These are phyloP conservation scores for Manduca sexta DNA, from an alignment of 1,140 invertebrate genomes.

Conservation along the genomic window DNA sequence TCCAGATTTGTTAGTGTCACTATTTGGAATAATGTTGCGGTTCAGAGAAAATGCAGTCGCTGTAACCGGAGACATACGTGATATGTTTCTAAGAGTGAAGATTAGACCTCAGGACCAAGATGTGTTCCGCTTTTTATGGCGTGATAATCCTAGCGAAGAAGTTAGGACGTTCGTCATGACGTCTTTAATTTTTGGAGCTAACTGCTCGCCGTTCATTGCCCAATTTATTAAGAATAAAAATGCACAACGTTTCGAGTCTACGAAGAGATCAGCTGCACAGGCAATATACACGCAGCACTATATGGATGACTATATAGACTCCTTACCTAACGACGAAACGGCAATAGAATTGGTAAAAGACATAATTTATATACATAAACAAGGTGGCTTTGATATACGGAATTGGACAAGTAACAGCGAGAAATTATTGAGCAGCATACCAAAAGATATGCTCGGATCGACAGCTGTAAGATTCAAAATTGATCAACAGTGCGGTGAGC, in stretches of 20 bases:
- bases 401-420: slow-evolving; percentile 20
- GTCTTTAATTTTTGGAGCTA: slow-evolving; percentile 19
- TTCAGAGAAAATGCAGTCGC: no score
- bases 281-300: slow-evolving; percentile 34
- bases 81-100: no score
- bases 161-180: slow-evolving; percentile 14
- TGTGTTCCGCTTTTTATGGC: no score
- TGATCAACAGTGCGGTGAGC: slow-evolving; percentile 10
- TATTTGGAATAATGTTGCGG: no score
- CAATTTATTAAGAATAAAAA: slow-evolving; percentile 22
- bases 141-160: not conserved
- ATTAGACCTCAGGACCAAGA: no score
- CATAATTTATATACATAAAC: slow-evolving; percentile 31
- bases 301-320: slow-evolving; percentile 51
- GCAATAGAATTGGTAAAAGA: no score
- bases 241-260: slow-evolving; percentile 12
- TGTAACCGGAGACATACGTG: no score
- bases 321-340: slow-evolving; percentile 19
- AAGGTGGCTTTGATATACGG: slow-evolving; percentile 24
- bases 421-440: no score
- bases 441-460: slow-evolving; percentile 7
- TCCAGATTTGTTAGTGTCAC: no score
- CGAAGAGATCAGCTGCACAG: slow-evolving; percentile 22
- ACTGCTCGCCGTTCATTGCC: slow-evolving; percentile 16
- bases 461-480: slow-evolving; percentile 12